Percentiles rank a stretch among this genome's conserved stretches.
Evolutionary conservation across 2,113 vertebrate genomes (phyloP).

Genomic region (Apus apus): DNA sequence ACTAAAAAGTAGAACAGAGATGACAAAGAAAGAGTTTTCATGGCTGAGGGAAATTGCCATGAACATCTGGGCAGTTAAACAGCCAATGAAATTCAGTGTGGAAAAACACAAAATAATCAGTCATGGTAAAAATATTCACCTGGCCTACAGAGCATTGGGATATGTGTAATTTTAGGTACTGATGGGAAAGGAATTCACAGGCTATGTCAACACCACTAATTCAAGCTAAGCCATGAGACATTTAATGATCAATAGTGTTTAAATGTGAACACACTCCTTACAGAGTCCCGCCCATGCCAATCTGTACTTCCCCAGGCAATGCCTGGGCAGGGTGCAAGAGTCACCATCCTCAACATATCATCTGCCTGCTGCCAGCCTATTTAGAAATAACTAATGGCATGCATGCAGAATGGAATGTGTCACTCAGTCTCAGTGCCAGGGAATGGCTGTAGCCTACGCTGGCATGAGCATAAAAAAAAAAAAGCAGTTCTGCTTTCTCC

Average conservation of each 20-base stretch:
- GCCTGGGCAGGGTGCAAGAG: background rate
- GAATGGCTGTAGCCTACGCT: background rate
- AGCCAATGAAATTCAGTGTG: background rate
- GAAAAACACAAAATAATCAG: background rate
- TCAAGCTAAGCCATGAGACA: background rate
- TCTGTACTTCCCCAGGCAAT: background rate
- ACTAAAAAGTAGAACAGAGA: background rate
- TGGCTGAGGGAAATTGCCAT: background rate
- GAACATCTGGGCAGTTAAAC: background rate
- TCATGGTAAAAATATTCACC: background rate
- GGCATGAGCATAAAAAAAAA: background rate
- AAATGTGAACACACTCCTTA: background rate
- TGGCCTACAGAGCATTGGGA: accelerated
- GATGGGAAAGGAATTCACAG: background rate
- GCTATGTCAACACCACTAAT: background rate
- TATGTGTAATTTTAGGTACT: background rate
- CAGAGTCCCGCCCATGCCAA: background rate
- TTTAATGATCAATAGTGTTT: background rate
- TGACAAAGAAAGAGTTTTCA: background rate
- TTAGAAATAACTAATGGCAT: background rate
- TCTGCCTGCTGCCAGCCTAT: background rate
- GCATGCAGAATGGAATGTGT: background rate
- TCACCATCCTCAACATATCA: accelerated
- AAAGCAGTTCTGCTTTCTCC: background rate
- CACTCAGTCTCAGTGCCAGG: background rate